Conservation (phyloP, 2,113 vertebrate species). For the Egretta garzetta region DNA sequence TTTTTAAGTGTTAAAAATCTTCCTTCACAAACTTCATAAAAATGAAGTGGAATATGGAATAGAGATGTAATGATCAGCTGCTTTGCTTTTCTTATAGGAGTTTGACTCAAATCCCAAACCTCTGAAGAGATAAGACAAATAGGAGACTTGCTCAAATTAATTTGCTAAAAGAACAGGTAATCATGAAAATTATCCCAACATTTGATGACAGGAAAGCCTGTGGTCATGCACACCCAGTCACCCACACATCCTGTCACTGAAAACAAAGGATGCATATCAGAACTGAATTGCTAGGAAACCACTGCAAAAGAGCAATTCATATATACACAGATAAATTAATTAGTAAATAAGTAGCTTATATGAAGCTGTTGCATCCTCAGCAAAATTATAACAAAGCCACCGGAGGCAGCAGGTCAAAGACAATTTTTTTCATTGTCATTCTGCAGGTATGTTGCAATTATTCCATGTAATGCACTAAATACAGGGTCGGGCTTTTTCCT, state of each 20-base stretch:
- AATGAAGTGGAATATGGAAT: neutral
- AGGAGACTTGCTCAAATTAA: constrained; percentile 61
- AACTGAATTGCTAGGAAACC: constrained; percentile 22
- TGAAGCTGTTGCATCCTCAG: constrained; percentile 15
- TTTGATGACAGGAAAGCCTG: constrained; percentile 34
- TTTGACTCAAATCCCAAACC: constrained; percentile 43
- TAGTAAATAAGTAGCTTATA: constrained; percentile 51
- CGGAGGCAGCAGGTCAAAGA: constrained; percentile 45
- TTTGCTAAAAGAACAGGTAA: constrained; percentile 66
- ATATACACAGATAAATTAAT: constrained; percentile 45
- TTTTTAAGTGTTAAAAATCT: neutral
- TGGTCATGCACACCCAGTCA: constrained; percentile 27
- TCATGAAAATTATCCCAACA: constrained; percentile 54
- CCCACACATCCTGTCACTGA: constrained; percentile 22
- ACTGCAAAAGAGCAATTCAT: neutral
- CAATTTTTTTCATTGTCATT: constrained; percentile 48
- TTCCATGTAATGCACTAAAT: constrained; percentile 15
- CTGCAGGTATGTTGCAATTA: constrained; percentile 26
- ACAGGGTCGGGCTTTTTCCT: neutral
- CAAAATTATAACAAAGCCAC: constrained; percentile 40
- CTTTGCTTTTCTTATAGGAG: constrained; percentile 45
- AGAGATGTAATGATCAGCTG: constrained; percentile 21
- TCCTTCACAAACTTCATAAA: neutral
- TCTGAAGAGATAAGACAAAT: constrained; percentile 56
- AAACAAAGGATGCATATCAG: constrained; percentile 51